These are phyloP conservation scores for Tenebrio molitor DNA, from an alignment of 1,140 invertebrate species.

Conservation along the genomic window DNA sequence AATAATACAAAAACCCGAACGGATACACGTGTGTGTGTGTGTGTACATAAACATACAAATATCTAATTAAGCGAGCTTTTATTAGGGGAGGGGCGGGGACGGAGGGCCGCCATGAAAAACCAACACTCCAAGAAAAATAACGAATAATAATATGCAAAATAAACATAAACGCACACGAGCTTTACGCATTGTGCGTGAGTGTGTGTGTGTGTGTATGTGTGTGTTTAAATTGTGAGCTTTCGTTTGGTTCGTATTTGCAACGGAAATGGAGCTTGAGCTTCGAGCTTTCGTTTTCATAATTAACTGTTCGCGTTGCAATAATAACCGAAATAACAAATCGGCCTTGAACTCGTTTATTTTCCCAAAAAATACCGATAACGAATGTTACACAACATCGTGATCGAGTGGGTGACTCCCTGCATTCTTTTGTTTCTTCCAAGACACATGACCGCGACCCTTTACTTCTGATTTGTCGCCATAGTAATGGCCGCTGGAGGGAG, in stretches of 20 bases:
- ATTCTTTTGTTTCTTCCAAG: neutral
- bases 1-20: too few species aligned
- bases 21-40: slow-evolving; percentile 7
- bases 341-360: slow-evolving; percentile 18
- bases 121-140: slow-evolving; percentile 33
- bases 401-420: too few species aligned
- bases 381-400: neutral
- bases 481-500: slow-evolving; percentile 20
- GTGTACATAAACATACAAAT: slow-evolving; percentile 34
- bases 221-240: slow-evolving; percentile 12
- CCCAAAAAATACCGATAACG: neutral
- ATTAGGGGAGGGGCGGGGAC: neutral
- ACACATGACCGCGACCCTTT: neutral
- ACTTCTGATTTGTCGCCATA: neutral
- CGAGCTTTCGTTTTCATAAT: slow-evolving; percentile 5
- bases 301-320: neutral
- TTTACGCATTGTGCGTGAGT: slow-evolving; percentile 17
- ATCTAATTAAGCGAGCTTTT: slow-evolving; percentile 38
- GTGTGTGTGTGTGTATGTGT: slow-evolving; percentile 5
- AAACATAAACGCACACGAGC: slow-evolving; percentile 28
- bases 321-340: slow-evolving; percentile 11
- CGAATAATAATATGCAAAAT: slow-evolving; percentile 37
- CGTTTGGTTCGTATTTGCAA: slow-evolving; percentile 1
- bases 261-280: slow-evolving; percentile 32
- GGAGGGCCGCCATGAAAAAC: neutral